Evolutionary conservation across 2,888 invertebrate genomes (phyloP), one percentile per base, ranked within the genome.

Genomic region (Nemapogon koenigi): DNA sequence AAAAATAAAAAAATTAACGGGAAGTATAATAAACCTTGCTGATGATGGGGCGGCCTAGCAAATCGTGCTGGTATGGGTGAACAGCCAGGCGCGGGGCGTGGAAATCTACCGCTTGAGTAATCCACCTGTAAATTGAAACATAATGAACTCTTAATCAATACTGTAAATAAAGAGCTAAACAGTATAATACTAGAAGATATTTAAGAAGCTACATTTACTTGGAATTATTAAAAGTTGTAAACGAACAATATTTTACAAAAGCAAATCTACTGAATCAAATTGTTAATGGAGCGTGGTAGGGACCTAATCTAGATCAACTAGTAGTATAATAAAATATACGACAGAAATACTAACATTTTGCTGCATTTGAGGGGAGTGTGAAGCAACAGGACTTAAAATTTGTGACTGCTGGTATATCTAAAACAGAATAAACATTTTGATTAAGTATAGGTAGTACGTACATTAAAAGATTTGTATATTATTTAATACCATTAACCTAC

Each of bases 381-480:
- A 73, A 3, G 78, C 54, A 3, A 70, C 78, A 2, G 79, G 79
- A 47, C 79, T 79, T 49, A 71, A 76, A 30, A 79, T 76, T 58
- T 76, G 78, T 40, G 73, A 70, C 49, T 79, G 79, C 46, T 78
- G 76, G 47, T 78, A 78, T 40, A 78, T 76, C 76, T 76, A 31
- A 29, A 35, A 14, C 2, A 35, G 11, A 8, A 35, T 29, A 19
- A 27, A 16, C n/a, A 29, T 33, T 32, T 18, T 35, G 16, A 8
- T 18, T 22, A 38, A 38, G 16, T 17, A 28, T 10, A 16, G 11
- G 3, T 6, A 10, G 7, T 4, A 6, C 19, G n/a, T 13, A 15
- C 19, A 2, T 10, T n/a, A 17, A 3, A 33, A 6, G 6, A 22
- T 22, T 22, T 22, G 6, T 22, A 22, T 22, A 22, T 22, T 27